Conservation (phyloP, 1,140 invertebrate genomes). For the Papilio dardanus region DNA sequence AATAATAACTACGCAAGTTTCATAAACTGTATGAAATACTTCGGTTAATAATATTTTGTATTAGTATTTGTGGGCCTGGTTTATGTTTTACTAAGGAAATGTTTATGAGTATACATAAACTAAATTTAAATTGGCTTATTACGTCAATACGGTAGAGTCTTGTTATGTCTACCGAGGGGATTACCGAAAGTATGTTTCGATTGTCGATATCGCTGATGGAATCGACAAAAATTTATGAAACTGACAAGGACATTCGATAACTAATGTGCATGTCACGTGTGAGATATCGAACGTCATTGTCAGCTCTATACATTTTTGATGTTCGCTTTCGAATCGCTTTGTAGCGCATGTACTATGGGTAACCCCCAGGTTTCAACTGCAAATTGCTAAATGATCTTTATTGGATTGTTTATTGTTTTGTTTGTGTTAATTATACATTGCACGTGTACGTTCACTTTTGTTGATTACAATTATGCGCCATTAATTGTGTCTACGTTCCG, state of each 20-base stretch:
- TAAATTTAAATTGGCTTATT: conserved; percentile 1
- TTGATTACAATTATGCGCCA: background rate
- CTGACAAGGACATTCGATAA: no score
- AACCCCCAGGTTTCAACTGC: background rate
- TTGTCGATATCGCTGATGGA: no score
- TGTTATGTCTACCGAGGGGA: no score
- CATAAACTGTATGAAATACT: background rate
- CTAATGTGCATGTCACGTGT: no score
- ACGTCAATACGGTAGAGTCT: conserved; percentile 1
- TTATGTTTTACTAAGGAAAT: background rate
- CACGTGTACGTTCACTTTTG: conserved; percentile 10
- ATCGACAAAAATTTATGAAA: no score
- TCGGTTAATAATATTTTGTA: conserved; percentile 42
- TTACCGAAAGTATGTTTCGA: no score
- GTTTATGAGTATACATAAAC: background rate
- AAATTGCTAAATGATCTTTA: background rate
- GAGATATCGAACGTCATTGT: no score
- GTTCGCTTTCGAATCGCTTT: no score
- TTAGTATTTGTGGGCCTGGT: background rate
- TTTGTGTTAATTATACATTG: background rate
- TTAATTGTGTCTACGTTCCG: background rate
- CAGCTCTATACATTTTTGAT: no score
- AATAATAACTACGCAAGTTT: no score
- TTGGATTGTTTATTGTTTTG: conserved; percentile 8
- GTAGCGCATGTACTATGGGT: no score